Evolutionary conservation across 1,140 invertebrate genomes (phyloP).

Genomic region (Drosophila nannoptera): DNA sequence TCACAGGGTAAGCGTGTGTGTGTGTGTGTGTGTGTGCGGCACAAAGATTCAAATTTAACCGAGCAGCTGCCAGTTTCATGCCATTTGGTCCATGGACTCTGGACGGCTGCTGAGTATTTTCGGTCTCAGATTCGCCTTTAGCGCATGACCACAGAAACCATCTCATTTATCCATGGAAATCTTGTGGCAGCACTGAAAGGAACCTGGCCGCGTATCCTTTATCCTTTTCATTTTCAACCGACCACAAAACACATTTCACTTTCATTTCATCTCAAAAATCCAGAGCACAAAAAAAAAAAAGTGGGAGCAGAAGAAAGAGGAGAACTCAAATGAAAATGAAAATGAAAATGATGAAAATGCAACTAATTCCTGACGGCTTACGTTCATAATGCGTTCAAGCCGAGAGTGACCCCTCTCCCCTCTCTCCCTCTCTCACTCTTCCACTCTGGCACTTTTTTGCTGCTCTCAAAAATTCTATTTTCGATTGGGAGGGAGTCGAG

Average conservation of each 20-base stretch:
- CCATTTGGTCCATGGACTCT: slow-evolving; percentile 11
- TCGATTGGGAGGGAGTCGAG: slow-evolving; percentile 46
- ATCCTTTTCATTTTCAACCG: slow-evolving; percentile 72
- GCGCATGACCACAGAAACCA: slow-evolving; percentile 69
- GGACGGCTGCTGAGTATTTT: slow-evolving; percentile 22
- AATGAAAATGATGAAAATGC: slow-evolving; percentile 75
- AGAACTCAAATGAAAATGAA: slow-evolving; percentile 31
- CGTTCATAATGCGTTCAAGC: slow-evolving; percentile 55
- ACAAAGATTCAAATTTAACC: slow-evolving; percentile 18
- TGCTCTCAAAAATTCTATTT: slow-evolving; percentile 55
- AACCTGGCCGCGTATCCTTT: slow-evolving; percentile 50
- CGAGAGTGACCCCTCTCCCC: not conserved
- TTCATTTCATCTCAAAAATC: slow-evolving; percentile 69
- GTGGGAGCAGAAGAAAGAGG: slow-evolving; percentile 10
- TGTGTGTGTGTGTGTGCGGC: not conserved
- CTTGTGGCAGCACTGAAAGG: slow-evolving; percentile 58
- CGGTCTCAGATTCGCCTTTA: slow-evolving; percentile 50
- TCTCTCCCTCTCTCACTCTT: not conserved
- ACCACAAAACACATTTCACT: slow-evolving; percentile 73
- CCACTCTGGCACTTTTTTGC: not conserved
- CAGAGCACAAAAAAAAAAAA: slow-evolving; percentile 25
- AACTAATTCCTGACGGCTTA: slow-evolving; percentile 76
- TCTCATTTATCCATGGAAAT: slow-evolving; percentile 76
- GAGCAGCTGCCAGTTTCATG: slow-evolving; percentile 62
- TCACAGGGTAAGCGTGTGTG: not conserved